phyloP scores from a whole-genome alignment of 2,797 vertebrate genomes.

The Melanotaenia maccullochi region DNA sequence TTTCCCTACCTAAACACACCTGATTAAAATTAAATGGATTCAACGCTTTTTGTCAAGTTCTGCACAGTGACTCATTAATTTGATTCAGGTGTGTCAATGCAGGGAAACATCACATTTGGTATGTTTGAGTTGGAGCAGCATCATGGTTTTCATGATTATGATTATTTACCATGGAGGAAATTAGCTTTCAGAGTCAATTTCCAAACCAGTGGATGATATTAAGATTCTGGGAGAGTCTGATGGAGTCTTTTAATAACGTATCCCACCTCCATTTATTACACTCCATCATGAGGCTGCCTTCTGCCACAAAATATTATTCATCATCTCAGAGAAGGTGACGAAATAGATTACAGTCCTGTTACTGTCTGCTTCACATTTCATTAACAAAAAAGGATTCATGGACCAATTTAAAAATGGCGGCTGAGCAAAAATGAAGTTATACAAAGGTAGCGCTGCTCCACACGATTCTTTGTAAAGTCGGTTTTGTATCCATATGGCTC shows the following conservation, averaged over 20 bases:
- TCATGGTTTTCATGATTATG: conserved; percentile 5
- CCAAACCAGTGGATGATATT: conserved; percentile 54
- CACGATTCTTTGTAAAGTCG: conserved; percentile 16
- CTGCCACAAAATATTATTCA: conserved; percentile 30
- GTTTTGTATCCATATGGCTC: not conserved
- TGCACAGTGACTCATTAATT: too few relatives aligned
- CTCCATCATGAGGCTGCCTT: conserved; percentile 9
- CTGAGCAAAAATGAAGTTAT: conserved; percentile 9
- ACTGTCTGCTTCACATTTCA: conserved; percentile 47
- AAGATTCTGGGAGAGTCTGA: conserved; percentile 37
- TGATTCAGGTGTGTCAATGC: too few relatives aligned
- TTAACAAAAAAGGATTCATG: conserved; percentile 42
- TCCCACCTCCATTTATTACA: conserved; percentile 16
- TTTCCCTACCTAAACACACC: too few relatives aligned
- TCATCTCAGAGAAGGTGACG: conserved; percentile 18
- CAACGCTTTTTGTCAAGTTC: too few relatives aligned
- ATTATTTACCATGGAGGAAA: conserved; percentile 56
- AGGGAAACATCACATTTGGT: too few relatives aligned
- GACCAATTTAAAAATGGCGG: conserved; percentile 34
- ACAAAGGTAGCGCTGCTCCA: conserved; percentile 32
- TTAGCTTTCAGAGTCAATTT: conserved; percentile 47
- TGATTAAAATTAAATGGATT: too few relatives aligned
- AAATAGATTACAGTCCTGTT: conserved; percentile 24
- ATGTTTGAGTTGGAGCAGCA: not conserved
- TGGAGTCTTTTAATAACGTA: conserved; percentile 49